Conservation (phyloP, 1,140 invertebrate species). For the Penaeus chinensis region DNA sequence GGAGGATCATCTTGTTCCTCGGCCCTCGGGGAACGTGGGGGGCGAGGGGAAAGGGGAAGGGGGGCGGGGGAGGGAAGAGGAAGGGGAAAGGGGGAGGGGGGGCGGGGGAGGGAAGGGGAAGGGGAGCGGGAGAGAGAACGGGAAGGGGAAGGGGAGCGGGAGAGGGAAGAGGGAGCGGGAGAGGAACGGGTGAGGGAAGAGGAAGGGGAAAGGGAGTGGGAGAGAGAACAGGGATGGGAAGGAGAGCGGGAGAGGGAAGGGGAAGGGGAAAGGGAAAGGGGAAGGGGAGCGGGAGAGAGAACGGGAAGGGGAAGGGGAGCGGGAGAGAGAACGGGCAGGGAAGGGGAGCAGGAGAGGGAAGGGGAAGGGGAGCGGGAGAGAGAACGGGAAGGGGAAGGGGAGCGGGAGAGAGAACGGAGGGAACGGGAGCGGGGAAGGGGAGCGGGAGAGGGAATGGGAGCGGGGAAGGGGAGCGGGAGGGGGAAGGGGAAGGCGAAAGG, state of each 20-base stretch:
- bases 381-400: background rate
- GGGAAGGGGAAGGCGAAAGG: too few species aligned
- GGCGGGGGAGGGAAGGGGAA: background rate
- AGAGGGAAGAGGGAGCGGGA: background rate
- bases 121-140: background rate
- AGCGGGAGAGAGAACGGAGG: too few species aligned
- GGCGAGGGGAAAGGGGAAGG: too few species aligned
- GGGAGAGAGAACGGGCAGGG: too few species aligned
- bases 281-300: background rate
- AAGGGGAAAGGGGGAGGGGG: too few species aligned
- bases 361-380: background rate
- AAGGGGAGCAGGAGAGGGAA: background rate
- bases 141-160: background rate
- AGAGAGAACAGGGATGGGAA: too few species aligned
- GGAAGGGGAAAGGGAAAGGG: background rate
- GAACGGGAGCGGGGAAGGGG: background rate
- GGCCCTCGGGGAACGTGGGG: too few species aligned
- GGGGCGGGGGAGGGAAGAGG: too few species aligned
- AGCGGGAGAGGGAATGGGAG: background rate
- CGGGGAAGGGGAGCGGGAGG: fast-evolving
- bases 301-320: background rate
- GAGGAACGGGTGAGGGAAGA: background rate
- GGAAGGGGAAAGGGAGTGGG: background rate
- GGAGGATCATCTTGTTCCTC: too few species aligned
- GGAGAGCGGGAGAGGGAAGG: background rate